Evolutionary conservation across 1,140 invertebrate species (phyloP).

Genomic region (Camponotus floridanus): DNA sequence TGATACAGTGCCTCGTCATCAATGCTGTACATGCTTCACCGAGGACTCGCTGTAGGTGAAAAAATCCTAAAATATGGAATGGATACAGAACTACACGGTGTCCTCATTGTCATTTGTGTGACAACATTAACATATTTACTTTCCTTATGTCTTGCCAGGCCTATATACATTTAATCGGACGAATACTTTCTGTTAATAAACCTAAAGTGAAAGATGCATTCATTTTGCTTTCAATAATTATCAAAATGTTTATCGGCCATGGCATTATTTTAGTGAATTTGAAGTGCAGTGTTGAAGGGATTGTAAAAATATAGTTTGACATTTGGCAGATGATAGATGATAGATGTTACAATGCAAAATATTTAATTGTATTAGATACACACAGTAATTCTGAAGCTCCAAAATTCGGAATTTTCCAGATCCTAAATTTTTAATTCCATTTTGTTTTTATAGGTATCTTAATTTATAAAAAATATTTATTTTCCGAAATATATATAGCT

Average conservation of each 20-base stretch:
- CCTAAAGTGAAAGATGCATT: constrained; percentile 19
- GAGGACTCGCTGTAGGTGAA: constrained; percentile 74
- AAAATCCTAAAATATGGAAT: constrained; percentile 71
- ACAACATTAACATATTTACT: constrained; percentile 80
- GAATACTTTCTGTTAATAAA: constrained; percentile 79
- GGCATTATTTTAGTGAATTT: constrained; percentile 60
- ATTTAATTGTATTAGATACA: not conserved
- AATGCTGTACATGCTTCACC: constrained; percentile 69
- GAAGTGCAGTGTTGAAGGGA: constrained; percentile 39
- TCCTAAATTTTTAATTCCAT: constrained; percentile 33
- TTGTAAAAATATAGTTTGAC: constrained; percentile 58
- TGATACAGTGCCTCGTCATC: constrained; percentile 87
- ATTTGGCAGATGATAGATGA: constrained; percentile 57
- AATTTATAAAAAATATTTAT: constrained; percentile 58
- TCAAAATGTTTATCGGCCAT: constrained; percentile 49
- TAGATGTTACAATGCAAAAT: constrained; percentile 56
- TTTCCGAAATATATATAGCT: constrained; percentile 1
- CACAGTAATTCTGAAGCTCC: not conserved
- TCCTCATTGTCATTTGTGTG: constrained; percentile 71
- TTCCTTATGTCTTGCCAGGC: constrained; percentile 82
- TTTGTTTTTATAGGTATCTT: constrained; percentile 45
- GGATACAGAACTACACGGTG: constrained; percentile 72
- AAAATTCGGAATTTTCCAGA: not conserved
- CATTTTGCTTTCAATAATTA: constrained; percentile 24
- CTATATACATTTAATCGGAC: constrained; percentile 82